Evolutionary conservation across 2,888 invertebrate species (phyloP), one percentile per base, ranked within the genome.

Genomic region (Mystacides longicornis): DNA sequence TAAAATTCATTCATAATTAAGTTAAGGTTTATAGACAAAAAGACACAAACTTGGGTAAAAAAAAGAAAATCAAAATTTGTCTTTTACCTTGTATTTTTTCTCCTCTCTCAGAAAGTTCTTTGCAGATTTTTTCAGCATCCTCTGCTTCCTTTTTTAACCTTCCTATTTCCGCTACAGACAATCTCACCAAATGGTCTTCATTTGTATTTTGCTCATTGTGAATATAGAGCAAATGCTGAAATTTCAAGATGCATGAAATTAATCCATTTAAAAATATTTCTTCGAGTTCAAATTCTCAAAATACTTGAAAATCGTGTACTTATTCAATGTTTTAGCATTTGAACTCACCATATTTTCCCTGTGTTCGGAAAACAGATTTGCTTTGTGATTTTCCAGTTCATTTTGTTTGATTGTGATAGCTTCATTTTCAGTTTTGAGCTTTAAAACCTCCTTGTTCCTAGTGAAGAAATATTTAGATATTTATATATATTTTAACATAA

Each of bases 181-280:
- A 65, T 66, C 72, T 78, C 60, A 71, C 83, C 69, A 71, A 73
- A 67, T 85, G 81, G 49, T 82, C 78, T 69, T 89, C 87, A 49
- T 81, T 80, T 58, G 86, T 81, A 56, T 85, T 68, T 67, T 88
- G 87, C 54, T 82, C 79, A 60, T 81, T 82, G 62, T 87, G 83
- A 0, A 85, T 83, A 51, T 80, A 79, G 48, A 89, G 70, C 7
- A 87, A 71, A 64, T 60, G 56, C 61, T 60, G 46, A 37, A 56
- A 55, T n/a, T n/a, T n/a, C n/a, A n/a, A n/a, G n/a, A n/a, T n/a
- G n/a, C n/a, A n/a, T 27, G 11, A 27, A 27, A 27, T 27, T 27
- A 11, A 27, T 7, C 11, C 11, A 7, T 27, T 11, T 27, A 27
- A 27, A 27, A 7, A 7, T 27, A 7, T 27, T 27, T 27, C 11